Evolutionary conservation across 2,888 invertebrate genomes (phyloP), one percentile per base, ranked within the genome.

Genomic region (Sepiola atlantica): DNA sequence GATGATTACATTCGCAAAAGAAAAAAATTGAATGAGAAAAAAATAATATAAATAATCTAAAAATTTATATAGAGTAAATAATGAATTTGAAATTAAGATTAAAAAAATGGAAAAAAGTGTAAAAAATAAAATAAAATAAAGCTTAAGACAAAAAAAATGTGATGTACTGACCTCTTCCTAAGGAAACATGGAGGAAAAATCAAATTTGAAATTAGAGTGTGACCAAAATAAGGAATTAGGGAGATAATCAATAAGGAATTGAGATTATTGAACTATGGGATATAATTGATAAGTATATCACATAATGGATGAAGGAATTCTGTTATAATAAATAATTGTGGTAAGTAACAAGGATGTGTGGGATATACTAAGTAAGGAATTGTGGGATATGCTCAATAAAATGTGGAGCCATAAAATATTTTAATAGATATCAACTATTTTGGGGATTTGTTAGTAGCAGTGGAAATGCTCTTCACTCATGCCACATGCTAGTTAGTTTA

Each of bases 141-240:
- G 10, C 32, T 28, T 35, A 21, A 61, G 20, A 21, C 12, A 91
- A 94, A n/a, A n/a, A 91, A 24, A 92, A n/a, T 90, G 28, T 93
- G 21, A 55, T 93, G 55, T 93, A 93, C 94, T 92, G 61, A 94
- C 94, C 94, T 94, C 92, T 94, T 94, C 93, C 94, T 94, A 92
- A 61, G 91, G 61, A 57, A 57, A 93, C 35, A 32, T 55, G 55
- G 32, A 93, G 93, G 54, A 93, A 93, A 55, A 93, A 57, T 32
- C 77, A 77, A 32, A 77, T 77, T 77, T n/a, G n/a, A 32, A 77
- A 77, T 77, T 77, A 91, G 91, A 54, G 35, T 32, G 91, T 32
- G 35, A 16, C 10, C 18, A 91, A 20, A 91, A 45, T 28, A 21
- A 91, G 35, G 18, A 35, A 20, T 91, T 21, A 14, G 45, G 45